Evolutionary conservation across 2,113 vertebrate genomes (phyloP).

Genomic region (Anolis carolinensis): DNA sequence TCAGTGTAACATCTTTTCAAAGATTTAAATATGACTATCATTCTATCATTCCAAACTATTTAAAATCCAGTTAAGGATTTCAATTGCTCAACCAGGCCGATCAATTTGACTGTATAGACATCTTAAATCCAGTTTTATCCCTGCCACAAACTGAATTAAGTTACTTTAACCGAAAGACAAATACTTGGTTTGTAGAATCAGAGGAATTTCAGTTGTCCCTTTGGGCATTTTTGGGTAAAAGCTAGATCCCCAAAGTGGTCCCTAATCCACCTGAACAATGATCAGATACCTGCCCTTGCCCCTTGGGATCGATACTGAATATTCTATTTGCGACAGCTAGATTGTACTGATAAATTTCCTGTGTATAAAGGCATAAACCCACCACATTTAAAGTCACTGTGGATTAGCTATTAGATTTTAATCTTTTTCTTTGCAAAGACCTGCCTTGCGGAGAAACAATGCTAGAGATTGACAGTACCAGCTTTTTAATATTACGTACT

Average conservation of each 20-base stretch:
- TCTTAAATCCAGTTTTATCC: too few species aligned
- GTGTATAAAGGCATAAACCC: neutral
- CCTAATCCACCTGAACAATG: neutral
- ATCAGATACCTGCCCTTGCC: neutral
- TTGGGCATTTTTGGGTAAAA: too few species aligned
- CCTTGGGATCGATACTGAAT: neutral
- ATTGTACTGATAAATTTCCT: neutral
- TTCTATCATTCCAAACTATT: too few species aligned
- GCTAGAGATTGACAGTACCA: rapidly evolving
- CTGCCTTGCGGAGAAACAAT: rapidly evolving
- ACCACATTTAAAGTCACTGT: neutral
- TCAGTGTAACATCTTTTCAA: too few species aligned
- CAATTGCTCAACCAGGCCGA: too few species aligned
- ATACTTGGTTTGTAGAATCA: neutral
- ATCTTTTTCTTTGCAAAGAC: neutral
- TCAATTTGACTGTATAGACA: too few species aligned
- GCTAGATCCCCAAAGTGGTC: neutral
- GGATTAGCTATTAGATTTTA: neutral
- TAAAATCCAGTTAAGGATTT: too few species aligned
- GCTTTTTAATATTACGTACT: neutral
- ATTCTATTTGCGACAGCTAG: neutral
- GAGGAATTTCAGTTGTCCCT: too few species aligned
- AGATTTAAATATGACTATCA: too few species aligned
- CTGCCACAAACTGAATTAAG: too few species aligned
- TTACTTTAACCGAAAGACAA: neutral